These are phyloP conservation scores for Pterocles gutturalis DNA, from an alignment of 2,113 vertebrate genomes.

Conservation along the genomic window DNA sequence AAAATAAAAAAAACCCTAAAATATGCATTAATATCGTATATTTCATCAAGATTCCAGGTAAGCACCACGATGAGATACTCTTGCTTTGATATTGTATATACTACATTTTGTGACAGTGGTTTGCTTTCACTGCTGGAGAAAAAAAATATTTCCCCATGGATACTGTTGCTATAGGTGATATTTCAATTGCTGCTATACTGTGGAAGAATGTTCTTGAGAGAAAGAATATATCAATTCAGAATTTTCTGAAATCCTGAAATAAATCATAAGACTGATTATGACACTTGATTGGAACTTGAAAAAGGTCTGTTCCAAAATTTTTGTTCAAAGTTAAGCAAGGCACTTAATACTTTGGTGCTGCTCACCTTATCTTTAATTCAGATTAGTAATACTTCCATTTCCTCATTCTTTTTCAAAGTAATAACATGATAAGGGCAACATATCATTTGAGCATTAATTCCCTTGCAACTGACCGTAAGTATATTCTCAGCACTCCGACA, in stretches of 20 bases:
- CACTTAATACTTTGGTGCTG: background rate
- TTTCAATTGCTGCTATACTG: background rate
- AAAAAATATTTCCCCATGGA: conserved; percentile 47
- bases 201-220: background rate
- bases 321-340: background rate
- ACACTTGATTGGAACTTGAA: background rate
- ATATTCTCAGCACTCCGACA: background rate
- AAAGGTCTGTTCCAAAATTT: background rate
- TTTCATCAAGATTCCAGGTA: background rate
- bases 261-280: background rate
- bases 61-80: background rate
- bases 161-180: conserved; percentile 63
- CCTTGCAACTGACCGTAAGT: background rate
- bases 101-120: background rate
- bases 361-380: background rate
- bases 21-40: background rate
- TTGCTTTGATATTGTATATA: background rate
- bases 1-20: background rate
- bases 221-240: background rate
- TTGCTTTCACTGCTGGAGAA: background rate
- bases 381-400: background rate
- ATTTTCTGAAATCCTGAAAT: conserved; percentile 7
- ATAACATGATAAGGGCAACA: background rate
- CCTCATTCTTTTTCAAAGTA: background rate
- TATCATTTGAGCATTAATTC: background rate